phyloP scores from a whole-genome alignment of 2,113 vertebrate genomes.

The Natator depressus region DNA sequence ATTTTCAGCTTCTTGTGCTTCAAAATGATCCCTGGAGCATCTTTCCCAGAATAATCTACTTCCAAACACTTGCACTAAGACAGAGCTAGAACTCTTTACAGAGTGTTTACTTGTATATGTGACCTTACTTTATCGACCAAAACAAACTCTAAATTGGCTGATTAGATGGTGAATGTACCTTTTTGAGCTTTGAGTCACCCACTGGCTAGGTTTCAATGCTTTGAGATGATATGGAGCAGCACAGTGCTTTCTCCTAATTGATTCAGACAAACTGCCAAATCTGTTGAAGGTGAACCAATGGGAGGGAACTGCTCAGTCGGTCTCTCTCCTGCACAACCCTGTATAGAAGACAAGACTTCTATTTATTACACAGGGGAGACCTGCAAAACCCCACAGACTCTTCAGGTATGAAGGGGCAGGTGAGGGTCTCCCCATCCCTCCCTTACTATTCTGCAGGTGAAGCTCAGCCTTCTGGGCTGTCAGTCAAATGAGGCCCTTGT shows the following conservation, averaged over 20 bases:
- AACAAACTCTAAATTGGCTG: background rate
- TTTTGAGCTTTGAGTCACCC: background rate
- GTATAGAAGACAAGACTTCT: background rate
- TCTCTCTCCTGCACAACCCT: accelerated
- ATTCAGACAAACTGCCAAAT: background rate
- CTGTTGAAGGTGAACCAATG: background rate
- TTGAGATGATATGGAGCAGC: background rate
- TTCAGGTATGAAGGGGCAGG: background rate
- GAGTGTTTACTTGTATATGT: background rate
- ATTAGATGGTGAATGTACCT: background rate
- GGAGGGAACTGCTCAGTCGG: background rate
- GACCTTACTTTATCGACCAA: background rate
- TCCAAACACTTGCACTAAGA: background rate
- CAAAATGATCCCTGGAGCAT: background rate
- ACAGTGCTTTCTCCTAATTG: background rate
- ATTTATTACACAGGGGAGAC: background rate
- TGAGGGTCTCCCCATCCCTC: background rate
- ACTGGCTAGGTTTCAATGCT: background rate
- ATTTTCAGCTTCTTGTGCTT: background rate
- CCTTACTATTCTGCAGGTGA: background rate
- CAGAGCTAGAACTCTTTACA: background rate
- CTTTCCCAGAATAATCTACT: background rate
- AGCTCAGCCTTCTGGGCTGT: background rate
- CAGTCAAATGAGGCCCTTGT: background rate
- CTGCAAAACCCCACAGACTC: background rate